Base-by-base conservation (phyloP, 2,888 invertebrate genomes). In the Orchesella flavescens region DNA sequence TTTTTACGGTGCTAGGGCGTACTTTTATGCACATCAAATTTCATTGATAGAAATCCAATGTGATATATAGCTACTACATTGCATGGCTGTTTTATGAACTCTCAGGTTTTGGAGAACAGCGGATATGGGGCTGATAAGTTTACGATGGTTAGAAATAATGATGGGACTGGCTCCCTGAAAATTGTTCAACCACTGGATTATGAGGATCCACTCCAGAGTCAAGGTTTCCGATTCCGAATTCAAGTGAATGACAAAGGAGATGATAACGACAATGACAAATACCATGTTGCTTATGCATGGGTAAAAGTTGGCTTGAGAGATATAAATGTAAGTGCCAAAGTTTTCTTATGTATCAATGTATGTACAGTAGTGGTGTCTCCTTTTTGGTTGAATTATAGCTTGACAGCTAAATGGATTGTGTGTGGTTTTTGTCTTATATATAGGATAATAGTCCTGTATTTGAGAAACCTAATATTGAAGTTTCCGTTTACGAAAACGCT, bases 71-170 rank as follows among this genome's bases (percentile, higher is more conserved):
- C 44, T 44, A 15, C n/a, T 49, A 7, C 44, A 44, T 44, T 63
- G n/a, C 15, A 43, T 44, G 17, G 12, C 17, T 57, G 1, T 21
- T 57, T n/a, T 57, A 19, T 3, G 4, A n/a, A 2, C 17, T 17
- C 53, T 13, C 65, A 92, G 92, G 95, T 95, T 63, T 95, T 97
- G 89, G 97, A 97, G 91, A 96, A 95, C 91, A 96, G 96, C 90
- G 97, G 97, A 73, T 97, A 96, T 90, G 97, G 97, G 84, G 97
- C 97, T 84, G 97, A 97, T 91, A 97, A 97, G 90, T 97, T 97
- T 91, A 97, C 97, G 44, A 97, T 97, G 97, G 97, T 97, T 78
- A 93, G 97, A 85, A 97, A 97, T 91, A 97, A 96, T 90, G 97
- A 97, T 90, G 97, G 97, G 66, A 97, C 97, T 0, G 97, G 97